These are phyloP conservation scores for Brachystomella parvula DNA, from an alignment of 1,140 invertebrate species.

Conservation along the genomic window DNA sequence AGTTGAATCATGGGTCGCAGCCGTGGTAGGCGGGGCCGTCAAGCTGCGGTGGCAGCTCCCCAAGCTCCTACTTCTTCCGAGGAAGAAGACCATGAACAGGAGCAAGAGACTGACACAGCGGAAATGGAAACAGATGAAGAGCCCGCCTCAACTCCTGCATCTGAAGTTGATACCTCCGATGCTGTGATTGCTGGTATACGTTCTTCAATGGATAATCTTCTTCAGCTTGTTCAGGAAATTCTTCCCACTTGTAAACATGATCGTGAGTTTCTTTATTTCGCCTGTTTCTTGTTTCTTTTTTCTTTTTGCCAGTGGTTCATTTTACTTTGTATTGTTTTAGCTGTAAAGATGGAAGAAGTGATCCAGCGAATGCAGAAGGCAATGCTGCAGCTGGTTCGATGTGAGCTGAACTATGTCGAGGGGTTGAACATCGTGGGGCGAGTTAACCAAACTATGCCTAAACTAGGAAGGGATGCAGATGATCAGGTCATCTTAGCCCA, in stretches of 20 bases:
- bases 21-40: too few species aligned
- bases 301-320: slow-evolving; percentile 6
- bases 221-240: slow-evolving; percentile 10
- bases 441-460: neutral
- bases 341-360: neutral
- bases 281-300: neutral
- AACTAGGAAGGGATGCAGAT: slow-evolving; percentile 1
- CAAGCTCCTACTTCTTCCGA: too few species aligned
- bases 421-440: neutral
- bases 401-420: slow-evolving; percentile 4
- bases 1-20: too few species aligned
- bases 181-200: slow-evolving; percentile 5
- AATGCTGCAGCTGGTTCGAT: slow-evolving; percentile 7
- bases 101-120: too few species aligned
- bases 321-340: neutral
- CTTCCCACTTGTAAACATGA: neutral
- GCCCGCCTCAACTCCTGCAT: neutral
- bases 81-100: too few species aligned
- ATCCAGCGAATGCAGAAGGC: neutral
- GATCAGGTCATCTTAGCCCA: neutral
- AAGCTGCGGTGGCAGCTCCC: too few species aligned
- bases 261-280: neutral
- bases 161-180: slow-evolving; percentile 3
- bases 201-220: slow-evolving; percentile 10
- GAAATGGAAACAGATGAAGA: neutral